Evolutionary conservation across 1,140 invertebrate species (phyloP).

Genomic region (Caenorhabditis inopinata): DNA sequence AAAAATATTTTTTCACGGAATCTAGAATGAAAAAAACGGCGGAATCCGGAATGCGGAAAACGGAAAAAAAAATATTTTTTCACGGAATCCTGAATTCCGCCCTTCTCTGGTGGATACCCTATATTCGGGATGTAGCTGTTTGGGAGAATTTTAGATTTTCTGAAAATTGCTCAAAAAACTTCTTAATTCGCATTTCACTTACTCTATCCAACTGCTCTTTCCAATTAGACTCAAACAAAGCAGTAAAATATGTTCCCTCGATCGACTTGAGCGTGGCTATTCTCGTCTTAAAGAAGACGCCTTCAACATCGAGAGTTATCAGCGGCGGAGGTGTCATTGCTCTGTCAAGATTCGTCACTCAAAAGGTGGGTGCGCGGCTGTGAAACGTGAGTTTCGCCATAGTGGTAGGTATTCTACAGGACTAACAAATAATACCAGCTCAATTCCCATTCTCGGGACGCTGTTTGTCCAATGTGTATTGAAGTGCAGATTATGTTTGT

Average conservation of each 20-base stretch:
- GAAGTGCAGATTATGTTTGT: background rate
- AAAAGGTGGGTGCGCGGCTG: background rate
- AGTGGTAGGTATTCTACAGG: background rate
- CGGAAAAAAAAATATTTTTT: too few species aligned
- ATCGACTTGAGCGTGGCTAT: background rate
- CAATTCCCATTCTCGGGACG: background rate
- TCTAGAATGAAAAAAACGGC: too few species aligned
- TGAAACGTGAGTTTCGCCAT: too few species aligned
- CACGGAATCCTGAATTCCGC: too few species aligned
- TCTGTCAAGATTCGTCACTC: background rate
- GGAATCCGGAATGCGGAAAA: too few species aligned
- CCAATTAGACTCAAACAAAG: background rate
- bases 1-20: too few species aligned
- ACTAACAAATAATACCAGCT: background rate
- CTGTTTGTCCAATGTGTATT: background rate
- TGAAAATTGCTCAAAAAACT: too few species aligned
- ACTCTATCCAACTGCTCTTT: background rate
- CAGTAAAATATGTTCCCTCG: background rate
- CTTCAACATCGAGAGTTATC: conserved; percentile 1
- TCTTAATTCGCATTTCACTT: too few species aligned
- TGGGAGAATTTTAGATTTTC: too few species aligned
- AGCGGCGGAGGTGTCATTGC: conserved; percentile 4
- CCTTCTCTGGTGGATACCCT: too few species aligned
- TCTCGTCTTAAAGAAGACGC: conserved; percentile 2
- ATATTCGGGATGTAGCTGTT: too few species aligned